Evolutionary conservation across 2,888 invertebrate species (phyloP).

Genomic region (Melanostoma mellinum): DNA sequence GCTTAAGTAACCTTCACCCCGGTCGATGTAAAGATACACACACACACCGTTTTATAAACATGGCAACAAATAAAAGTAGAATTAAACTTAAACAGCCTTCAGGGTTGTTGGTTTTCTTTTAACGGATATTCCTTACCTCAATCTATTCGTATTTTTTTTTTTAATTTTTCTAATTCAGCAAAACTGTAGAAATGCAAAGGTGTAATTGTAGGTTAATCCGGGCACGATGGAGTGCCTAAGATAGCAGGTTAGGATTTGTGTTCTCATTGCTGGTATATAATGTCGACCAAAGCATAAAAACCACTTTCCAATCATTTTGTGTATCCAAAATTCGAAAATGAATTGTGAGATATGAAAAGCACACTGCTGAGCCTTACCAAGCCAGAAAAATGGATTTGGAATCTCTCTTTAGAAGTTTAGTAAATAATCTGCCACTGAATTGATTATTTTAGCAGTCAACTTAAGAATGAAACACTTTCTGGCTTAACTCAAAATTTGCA

Average conservation of each 20-base stretch:
- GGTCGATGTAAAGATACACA: conserved; percentile 23
- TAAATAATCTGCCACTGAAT: too few species aligned
- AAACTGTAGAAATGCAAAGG: conserved; percentile 1
- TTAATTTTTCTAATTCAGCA: neutral
- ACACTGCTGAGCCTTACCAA: too few species aligned
- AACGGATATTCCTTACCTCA: conserved; percentile 32
- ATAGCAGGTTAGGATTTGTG: neutral
- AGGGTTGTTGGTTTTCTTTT: conserved; percentile 19
- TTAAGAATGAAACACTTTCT: too few species aligned
- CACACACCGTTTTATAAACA: neutral
- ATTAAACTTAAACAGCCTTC: conserved; percentile 65
- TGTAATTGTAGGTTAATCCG: conserved; percentile 52
- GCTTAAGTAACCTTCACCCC: conserved; percentile 67
- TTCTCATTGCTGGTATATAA: neutral
- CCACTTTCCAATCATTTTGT: too few species aligned
- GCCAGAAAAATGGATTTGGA: too few species aligned
- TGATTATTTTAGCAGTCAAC: too few species aligned
- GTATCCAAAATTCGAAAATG: too few species aligned
- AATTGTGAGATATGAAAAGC: too few species aligned
- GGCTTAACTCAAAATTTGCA: too few species aligned
- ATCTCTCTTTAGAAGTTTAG: too few species aligned
- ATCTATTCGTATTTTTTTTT: conserved; percentile 45
- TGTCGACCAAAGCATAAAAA: neutral
- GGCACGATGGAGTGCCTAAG: conserved; percentile 1
- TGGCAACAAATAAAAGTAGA: conserved; percentile 29